phyloP scores from a whole-genome alignment of 2,888 invertebrate species.

The Volucella bombylans region DNA sequence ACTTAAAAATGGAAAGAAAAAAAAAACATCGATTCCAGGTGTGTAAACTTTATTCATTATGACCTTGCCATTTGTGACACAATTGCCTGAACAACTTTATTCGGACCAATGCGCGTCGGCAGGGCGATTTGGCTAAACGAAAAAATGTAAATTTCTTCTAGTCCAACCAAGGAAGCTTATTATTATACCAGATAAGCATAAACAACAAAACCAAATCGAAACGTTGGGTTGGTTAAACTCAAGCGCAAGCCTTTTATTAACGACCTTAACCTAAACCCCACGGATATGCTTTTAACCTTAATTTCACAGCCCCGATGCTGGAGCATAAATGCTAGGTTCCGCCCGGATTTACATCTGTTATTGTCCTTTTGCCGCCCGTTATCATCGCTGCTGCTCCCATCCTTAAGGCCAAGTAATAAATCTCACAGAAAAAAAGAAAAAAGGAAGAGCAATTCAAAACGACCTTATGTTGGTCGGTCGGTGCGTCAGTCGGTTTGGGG shows the following conservation, averaged over 20 bases:
- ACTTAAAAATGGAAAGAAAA: not conserved
- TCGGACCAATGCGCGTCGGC: constrained; percentile 3
- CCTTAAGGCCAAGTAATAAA: constrained; percentile 48
- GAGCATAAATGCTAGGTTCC: constrained; percentile 16
- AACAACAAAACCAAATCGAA: constrained; percentile 27
- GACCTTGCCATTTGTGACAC: constrained; percentile 35
- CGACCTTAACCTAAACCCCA: not conserved
- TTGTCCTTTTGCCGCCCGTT: constrained; percentile 19
- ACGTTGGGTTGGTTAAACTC: constrained; percentile 25
- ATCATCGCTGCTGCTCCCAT: constrained; percentile 2
- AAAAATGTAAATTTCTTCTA: constrained; percentile 23
- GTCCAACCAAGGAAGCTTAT: not conserved
- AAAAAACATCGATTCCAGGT: constrained; percentile 11
- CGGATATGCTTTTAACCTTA: constrained; percentile 3
- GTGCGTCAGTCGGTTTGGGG: not conserved
- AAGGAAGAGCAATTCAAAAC: constrained; percentile 15
- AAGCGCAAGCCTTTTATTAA: constrained; percentile 39
- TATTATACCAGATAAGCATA: constrained; percentile 30
- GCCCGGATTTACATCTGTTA: constrained; percentile 35
- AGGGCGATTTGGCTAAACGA: not conserved
- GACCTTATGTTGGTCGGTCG: not conserved
- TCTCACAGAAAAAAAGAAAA: not conserved
- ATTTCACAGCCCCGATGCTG: constrained; percentile 3
- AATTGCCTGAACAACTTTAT: constrained; percentile 7
- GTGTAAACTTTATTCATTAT: constrained; percentile 27